Percentiles rank a stretch among this genome's conserved stretches.
phyloP scores from a whole-genome alignment of 2,797 vertebrate genomes.

The Cossypha heuglini region DNA sequence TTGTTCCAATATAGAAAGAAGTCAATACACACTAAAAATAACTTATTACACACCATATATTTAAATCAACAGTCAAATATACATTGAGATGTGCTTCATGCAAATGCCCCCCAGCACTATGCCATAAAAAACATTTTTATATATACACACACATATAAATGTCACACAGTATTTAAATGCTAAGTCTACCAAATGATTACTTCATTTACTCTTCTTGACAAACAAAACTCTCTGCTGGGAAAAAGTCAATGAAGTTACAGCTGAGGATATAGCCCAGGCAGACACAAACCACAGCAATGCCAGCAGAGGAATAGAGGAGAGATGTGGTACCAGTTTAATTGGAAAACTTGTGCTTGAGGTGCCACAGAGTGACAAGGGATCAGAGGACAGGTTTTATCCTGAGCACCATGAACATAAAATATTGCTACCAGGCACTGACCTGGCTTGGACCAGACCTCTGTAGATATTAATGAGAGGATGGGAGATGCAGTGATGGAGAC shows the following conservation, averaged over 20 bases:
- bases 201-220: constrained; percentile 37
- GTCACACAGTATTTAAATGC: constrained; percentile 66
- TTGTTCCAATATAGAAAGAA: not conserved
- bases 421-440: constrained; percentile 41
- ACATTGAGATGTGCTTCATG: constrained; percentile 45
- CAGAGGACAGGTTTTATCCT: constrained; percentile 35
- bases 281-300: not conserved
- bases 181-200: constrained; percentile 20
- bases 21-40: constrained; percentile 42
- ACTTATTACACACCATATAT: constrained; percentile 6
- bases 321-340: not conserved
- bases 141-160: constrained; percentile 55
- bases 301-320: not conserved
- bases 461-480: not conserved
- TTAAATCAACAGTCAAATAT: constrained; percentile 70
- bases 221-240: constrained; percentile 38
- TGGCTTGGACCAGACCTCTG: not conserved
- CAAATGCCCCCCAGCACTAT: constrained; percentile 48
- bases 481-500: not conserved
- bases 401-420: constrained; percentile 54
- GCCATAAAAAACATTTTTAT: constrained; percentile 55
- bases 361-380: constrained; percentile 47
- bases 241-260: not conserved
- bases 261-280: not conserved
- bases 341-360: constrained; percentile 61